Evolutionary conservation across 92 coral and sea anemone species (phyloP), one percentile per base, ranked within the genome.

Genomic region (Pocillopora meandrina): DNA sequence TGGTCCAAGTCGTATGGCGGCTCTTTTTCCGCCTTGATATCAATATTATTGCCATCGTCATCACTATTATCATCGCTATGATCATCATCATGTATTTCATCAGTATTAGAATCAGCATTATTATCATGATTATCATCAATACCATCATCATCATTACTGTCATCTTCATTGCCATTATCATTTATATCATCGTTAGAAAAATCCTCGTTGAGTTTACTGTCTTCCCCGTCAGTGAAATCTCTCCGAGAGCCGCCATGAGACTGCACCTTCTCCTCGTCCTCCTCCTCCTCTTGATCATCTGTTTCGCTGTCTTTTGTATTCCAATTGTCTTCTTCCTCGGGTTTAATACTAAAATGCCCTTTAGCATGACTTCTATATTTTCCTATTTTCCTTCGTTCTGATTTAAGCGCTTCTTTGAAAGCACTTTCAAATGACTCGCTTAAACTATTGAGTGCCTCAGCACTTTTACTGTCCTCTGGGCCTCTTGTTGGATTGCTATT

Each of bases 341-440:
- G 80, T 73, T 72, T 62, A 14, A 61, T 65, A 60, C 73, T 73
- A 15, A 74, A 65, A 1, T 71, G 74, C 31, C 63, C 86, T 23
- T 56, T 26, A 26, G 73, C 80, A 83, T 62, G 71, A 12, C 21
- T 12, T 52, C 56, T 4, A 16, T 52, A 49, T n/a, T 2, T 61
- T 33, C 47, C n/a, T 20, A 2, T 17, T 62, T 80, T 67, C 69
- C n/a, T 74, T 77, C 81, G 73, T 26, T 91, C 92, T 61, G 86
- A 79, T 42, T 84, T 87, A 55, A 89, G 70, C 75, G 94, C 94
- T 56, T 91, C 86, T 0, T 89, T 76, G 79, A 91, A 91, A 7
- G 94, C 94, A 67, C 77, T 74, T 78, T 91, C 89, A 62, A 91
- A 91, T 14, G 90, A 82, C 47, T 88, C 33, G 61, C 89, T 84